Conservation (phyloP, 2,797 vertebrate species). For the Macropus fuliginosus region DNA sequence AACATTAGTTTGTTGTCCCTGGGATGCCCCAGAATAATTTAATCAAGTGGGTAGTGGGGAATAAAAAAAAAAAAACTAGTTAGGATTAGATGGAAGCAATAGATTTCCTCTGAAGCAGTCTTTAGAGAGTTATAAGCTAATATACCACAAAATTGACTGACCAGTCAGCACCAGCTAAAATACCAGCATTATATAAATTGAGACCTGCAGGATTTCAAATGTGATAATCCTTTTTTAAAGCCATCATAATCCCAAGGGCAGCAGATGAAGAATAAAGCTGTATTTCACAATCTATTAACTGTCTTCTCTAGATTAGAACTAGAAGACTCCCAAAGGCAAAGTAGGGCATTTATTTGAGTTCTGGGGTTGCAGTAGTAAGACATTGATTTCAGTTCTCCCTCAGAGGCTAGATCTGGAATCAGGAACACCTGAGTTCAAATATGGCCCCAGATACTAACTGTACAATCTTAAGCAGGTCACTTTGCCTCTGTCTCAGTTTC, state of each 20-base stretch:
- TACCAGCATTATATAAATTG: neutral
- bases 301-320: neutral
- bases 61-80: constrained; percentile 18
- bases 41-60: constrained; percentile 21
- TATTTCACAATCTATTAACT: neutral
- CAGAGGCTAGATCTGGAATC: neutral
- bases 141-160: constrained; percentile 26
- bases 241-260: constrained; percentile 5
- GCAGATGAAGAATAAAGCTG: neutral
- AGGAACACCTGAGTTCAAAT: neutral
- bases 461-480: neutral
- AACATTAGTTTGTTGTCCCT: neutral
- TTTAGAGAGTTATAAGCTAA: constrained; percentile 53
- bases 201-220: neutral
- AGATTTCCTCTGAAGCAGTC: neutral
- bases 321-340: neutral
- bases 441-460: neutral
- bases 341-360: neutral
- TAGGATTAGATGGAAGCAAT: constrained; percentile 23
- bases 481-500: neutral
- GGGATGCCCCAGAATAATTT: constrained; percentile 45
- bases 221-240: neutral
- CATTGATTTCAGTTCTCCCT: neutral
- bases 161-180: neutral
- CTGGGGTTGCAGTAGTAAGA: neutral